phyloP scores from a whole-genome alignment of 2,888 invertebrate genomes.

The Nemotelus pantherinus region DNA sequence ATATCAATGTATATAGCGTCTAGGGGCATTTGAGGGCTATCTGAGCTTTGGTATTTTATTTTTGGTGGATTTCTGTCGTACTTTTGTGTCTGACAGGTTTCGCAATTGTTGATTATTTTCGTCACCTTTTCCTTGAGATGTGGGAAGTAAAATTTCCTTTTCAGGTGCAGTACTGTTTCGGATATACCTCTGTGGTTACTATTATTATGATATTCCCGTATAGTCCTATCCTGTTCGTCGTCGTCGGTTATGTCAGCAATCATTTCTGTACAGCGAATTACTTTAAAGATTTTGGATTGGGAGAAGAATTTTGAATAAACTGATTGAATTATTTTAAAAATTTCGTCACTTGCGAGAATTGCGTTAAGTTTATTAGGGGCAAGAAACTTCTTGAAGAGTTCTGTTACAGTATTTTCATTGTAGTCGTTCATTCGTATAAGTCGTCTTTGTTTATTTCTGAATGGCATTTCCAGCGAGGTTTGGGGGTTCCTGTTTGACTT shows the following conservation, averaged over 20 bases:
- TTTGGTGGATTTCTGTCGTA: not conserved
- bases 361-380: slow-evolving; percentile 12
- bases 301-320: too few species aligned
- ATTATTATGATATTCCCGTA: too few species aligned
- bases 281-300: too few species aligned
- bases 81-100: not conserved
- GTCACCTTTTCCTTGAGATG: too few species aligned
- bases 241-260: not conserved
- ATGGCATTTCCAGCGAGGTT: not conserved
- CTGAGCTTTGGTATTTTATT: slow-evolving; percentile 11
- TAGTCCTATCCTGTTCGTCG: too few species aligned
- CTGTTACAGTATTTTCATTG: not conserved
- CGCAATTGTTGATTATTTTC: too few species aligned
- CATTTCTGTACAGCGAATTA: too few species aligned
- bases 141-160: not conserved
- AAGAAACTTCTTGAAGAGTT: not conserved
- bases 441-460: slow-evolving; percentile 7
- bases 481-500: not conserved
- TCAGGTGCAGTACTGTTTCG: too few species aligned
- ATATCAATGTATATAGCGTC: slow-evolving; percentile 50
- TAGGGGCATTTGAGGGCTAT: not conserved
- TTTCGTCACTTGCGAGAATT: slow-evolving; percentile 20
- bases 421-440: not conserved
- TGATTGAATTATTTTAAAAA: not conserved
- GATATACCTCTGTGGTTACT: too few species aligned